Conservation (phyloP, 2,113 vertebrate species). For the Lepus americanus region DNA sequence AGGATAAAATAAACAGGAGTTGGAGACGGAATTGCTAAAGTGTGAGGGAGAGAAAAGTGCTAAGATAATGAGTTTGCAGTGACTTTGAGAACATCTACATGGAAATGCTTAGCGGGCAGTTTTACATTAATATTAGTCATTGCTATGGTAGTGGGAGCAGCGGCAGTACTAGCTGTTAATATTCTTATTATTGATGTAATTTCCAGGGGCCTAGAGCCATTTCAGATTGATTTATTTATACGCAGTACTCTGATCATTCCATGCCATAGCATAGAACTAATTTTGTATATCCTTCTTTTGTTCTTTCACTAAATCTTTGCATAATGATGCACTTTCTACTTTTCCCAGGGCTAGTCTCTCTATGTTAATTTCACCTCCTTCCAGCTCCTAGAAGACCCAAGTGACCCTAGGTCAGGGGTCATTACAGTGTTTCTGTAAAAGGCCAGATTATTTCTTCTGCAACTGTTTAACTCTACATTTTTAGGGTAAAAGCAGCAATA, state of each 20-base stretch:
- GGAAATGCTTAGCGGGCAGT: background rate
- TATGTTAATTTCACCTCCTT: background rate
- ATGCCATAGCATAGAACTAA: background rate
- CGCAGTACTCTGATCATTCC: background rate
- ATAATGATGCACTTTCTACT: background rate
- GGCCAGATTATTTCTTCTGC: background rate
- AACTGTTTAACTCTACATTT: background rate
- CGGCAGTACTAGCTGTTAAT: background rate
- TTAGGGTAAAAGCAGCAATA: background rate
- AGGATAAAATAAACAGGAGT: background rate
- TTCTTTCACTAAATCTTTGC: background rate
- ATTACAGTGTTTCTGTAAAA: background rate
- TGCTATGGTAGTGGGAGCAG: background rate
- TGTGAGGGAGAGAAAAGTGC: background rate
- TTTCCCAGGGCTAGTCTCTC: background rate
- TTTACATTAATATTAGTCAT: background rate
- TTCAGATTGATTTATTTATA: slow-evolving; percentile 1
- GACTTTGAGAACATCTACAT: background rate
- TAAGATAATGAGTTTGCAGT: background rate
- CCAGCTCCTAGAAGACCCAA: background rate
- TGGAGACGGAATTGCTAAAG: background rate
- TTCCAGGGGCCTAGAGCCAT: background rate
- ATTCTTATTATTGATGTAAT: background rate
- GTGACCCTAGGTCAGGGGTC: background rate
- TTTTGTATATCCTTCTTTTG: background rate